These are phyloP conservation scores for Prietella phreatophila DNA, from an alignment of 2,113 vertebrate genomes.

Conservation along the genomic window DNA sequence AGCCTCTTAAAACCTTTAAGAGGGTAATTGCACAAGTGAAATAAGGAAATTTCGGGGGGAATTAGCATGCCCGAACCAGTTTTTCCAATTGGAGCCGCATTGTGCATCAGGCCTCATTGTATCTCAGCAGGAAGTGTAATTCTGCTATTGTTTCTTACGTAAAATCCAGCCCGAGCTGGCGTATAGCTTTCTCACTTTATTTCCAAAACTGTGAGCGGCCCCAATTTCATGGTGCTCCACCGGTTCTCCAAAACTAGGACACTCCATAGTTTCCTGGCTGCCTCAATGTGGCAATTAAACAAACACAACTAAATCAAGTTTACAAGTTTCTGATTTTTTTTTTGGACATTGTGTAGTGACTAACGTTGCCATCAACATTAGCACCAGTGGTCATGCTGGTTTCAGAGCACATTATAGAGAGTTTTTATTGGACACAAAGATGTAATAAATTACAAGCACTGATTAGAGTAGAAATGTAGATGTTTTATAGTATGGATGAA, in stretches of 20 bases:
- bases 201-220: constrained; percentile 39
- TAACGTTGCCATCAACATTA: not conserved
- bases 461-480: not conserved
- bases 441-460: not conserved
- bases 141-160: constrained; percentile 53
- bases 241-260: constrained; percentile 33
- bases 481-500: not conserved
- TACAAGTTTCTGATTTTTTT: constrained; percentile 27
- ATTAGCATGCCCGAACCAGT: constrained; percentile 54
- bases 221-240: constrained; percentile 27
- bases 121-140: constrained; percentile 62
- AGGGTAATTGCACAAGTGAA: constrained; percentile 50
- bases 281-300: not conserved
- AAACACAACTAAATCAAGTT: constrained; percentile 41
- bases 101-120: constrained; percentile 47
- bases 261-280: constrained; percentile 17
- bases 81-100: constrained; percentile 58
- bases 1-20: constrained; percentile 34
- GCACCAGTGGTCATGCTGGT: not conserved
- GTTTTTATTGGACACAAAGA: not conserved
- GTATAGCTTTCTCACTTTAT: constrained; percentile 18
- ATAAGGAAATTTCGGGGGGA: constrained; percentile 48
- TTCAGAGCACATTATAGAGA: not conserved
- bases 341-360: not conserved
- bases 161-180: constrained; percentile 58